Evolutionary conservation across 1,140 invertebrate species (phyloP).

Genomic region (Danaus plexippus): DNA sequence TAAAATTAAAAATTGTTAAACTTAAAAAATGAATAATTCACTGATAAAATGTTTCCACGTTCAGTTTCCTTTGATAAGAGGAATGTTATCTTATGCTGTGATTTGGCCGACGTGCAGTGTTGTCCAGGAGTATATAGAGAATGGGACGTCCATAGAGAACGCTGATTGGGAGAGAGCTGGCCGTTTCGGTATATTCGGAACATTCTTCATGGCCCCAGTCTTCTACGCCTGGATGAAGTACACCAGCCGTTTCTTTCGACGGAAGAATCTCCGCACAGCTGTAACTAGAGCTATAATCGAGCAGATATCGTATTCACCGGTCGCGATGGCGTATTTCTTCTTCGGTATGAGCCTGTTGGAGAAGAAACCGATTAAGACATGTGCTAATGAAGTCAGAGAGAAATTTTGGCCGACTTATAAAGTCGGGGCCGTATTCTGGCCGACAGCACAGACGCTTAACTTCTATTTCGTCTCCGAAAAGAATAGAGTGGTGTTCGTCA

Average conservation of each 20-base stretch:
- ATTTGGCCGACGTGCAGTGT: constrained; percentile 80
- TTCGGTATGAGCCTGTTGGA: constrained; percentile 86
- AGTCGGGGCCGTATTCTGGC: constrained; percentile 77
- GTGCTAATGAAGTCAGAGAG: constrained; percentile 79
- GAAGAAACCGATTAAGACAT: constrained; percentile 76
- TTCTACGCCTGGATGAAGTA: constrained; percentile 58
- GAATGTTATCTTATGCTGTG: constrained; percentile 81
- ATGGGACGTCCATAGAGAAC: constrained; percentile 32
- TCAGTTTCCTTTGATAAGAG: constrained; percentile 64
- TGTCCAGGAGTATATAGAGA: constrained; percentile 73
- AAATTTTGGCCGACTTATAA: constrained; percentile 87
- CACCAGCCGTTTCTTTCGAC: constrained; percentile 38
- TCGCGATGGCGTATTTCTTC: constrained; percentile 85
- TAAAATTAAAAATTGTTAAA: constrained; percentile 13
- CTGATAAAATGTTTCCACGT: not conserved
- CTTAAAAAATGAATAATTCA: constrained; percentile 11
- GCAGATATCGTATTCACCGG: constrained; percentile 84
- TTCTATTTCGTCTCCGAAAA: constrained; percentile 83
- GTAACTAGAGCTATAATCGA: constrained; percentile 76
- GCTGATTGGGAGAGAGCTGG: constrained; percentile 39
- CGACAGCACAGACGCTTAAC: constrained; percentile 86
- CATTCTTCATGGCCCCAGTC: constrained; percentile 59
- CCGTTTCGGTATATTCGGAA: constrained; percentile 44
- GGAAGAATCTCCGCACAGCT: constrained; percentile 33
- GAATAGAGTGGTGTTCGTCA: constrained; percentile 86